Evolutionary conservation across 2,113 vertebrate species (phyloP), one percentile per base, ranked within the genome.

Genomic region (Chloebia gouldiae): DNA sequence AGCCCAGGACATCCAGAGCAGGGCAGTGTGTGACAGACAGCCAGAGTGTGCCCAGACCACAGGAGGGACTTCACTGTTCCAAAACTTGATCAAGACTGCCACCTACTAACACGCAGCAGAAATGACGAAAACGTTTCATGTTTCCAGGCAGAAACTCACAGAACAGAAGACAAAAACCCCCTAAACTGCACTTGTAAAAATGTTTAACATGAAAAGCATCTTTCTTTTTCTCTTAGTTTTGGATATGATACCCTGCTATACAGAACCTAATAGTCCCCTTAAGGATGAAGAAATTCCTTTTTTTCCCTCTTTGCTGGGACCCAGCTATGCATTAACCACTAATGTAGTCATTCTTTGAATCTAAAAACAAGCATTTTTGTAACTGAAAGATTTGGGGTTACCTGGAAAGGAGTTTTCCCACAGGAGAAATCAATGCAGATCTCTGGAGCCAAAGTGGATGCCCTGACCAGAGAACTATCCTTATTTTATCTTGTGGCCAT

Each of bases 31-130:
- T 44, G 35, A n/a, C n/a, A n/a, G n/a, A n/a, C n/a, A n/a, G n/a
- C 22, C 33, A 7, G n/a, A 24, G 22, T 7, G 15, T 35, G 56
- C 56, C 57, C 57, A 25, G 57, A 23, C 57, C 57, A 16, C 6
- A 2, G 15, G 21, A 73, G 83, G 27, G 24, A 49, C 39, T 44
- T 47, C 77, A 42, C 51, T 11, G 7, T 83, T 85, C 85, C 89
- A 98, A 97, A 98, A 95, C 92, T 75, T 97, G 96, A 81, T 88
- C 91, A 64, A 98, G 96, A 97, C 97, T 98, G 98, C 98, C 98
- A 98, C 92, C 98, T 98, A 97, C 91, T 92, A 22, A 68, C 85
- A 42, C 0, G 2, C 42, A 53, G 66, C 45, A 91, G 96, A 91
- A 98, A 96, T 92, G 30, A 92, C 81, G 53, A 10, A 13, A 66